Base-by-base conservation (phyloP, 2,888 invertebrate species). In the Philereme vetulata region DNA sequence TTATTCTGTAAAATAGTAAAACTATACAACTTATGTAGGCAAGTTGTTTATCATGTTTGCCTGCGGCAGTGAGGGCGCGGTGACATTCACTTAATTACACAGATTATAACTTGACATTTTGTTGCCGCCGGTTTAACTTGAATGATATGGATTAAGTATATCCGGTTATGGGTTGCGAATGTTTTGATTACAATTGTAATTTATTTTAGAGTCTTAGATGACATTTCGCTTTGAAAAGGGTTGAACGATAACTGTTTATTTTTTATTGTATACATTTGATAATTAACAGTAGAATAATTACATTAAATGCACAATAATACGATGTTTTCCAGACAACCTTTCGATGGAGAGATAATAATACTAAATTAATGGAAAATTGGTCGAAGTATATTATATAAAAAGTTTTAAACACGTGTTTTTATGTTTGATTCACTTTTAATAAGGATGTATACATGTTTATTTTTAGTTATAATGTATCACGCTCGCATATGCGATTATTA, bases 51-150 rank as follows among this genome's bases (percentile, higher is more conserved):
- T 72, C 71, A 75, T 65, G 72, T 70, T 74, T 62, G 70, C 51
- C 70, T 67, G 32, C 64, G 54, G 33, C 40, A 7, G 55, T 51
- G 46, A 53, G 64, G 63, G 70, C 45, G 67, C 67, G 62, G 75
- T 86, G 91, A 89, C 91, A 81, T 80, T 86, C 85, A 92, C 89
- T 90, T 92, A 91, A 92, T 92, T 91, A 90, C 89, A 72, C 84
- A 90, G 91, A 92, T 92, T 90, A 90, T 84, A 88, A 88, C 81
- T 85, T 90, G 91, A 90, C 91, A 84, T 85, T 90, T 87, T 88
- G 61, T 56, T 64, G 61, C 74, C 68, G 74, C 75, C 75, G 84
- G 84, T 87, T 86, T 84, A 86, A 88, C 82, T 82, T 85, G 87
- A 88, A 81, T 82, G 85, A 78, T 81, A 78, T 75, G 89, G 90